Base-by-base conservation (phyloP, 2,113 vertebrate genomes). In the Mus pahari region DNA sequence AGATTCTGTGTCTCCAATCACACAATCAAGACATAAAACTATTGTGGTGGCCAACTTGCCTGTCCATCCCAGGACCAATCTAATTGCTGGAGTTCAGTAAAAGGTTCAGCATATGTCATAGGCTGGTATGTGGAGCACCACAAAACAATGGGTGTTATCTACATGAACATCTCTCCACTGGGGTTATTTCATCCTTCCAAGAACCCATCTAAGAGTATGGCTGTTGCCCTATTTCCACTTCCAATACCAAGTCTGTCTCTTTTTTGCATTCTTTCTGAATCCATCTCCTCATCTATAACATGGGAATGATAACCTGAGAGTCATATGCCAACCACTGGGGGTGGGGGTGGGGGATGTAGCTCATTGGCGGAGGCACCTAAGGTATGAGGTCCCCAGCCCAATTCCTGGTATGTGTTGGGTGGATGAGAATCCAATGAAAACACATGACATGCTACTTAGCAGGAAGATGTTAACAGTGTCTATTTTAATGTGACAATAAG, bases 211-310 rank as follows among this genome's bases (percentile, higher is more conserved):
- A 50, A 50, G 16, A 45, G 26, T 58, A 71, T 53, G 42, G 45
- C 53, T 17, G n/a, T 19, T 45, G 48, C 33, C 39, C 1, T 2
- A n/a, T 36, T 50, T 94, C 26, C 7, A 10, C 78, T 94, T 92
- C 89, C 75, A 81, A 71, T 42, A 14, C 33, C 28, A 83, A 89
- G 48, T 55, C 90, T 86, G n/a, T 73, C 45, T 94, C 45, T 55
- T 90, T 90, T 89, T 60, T 90, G 28, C 33, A 5, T 92, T 73
- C 68, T 96, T 86, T 92, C 79, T 39, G 45, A 91, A 77, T 86
- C n/a, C 10, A 42, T 53, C 92, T 93, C 90, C 71, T 97, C 53
- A 66, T 36, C 90, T 95, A 22, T 39, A 79, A 86, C 14, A 62
- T 19, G 53, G 24, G 60, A 64, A 68, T 66, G 68, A 68, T 28